Conservation (phyloP, 2,797 vertebrate species). For the Ciconia nigra region DNA sequence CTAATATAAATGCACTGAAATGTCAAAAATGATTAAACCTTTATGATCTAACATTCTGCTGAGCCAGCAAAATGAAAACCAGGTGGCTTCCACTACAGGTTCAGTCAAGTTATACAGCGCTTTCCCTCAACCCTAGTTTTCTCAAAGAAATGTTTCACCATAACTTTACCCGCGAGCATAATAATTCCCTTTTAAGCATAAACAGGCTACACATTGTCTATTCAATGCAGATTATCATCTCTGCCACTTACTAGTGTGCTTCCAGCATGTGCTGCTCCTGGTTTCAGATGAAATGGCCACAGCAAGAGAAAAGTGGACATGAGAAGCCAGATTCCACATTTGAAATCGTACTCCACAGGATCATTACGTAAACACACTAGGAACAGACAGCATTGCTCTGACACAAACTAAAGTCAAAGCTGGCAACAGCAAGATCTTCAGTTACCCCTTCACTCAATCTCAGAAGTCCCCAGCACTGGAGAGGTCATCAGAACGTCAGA, state of each 20-base stretch:
- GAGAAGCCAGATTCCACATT: background rate
- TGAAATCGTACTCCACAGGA: background rate
- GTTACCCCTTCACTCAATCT: background rate
- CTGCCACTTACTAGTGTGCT: background rate
- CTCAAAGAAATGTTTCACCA: background rate
- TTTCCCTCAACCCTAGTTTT: background rate
- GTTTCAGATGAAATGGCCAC: background rate
- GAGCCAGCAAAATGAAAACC: constrained; percentile 46
- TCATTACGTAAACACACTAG: background rate
- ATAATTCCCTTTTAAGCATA: background rate
- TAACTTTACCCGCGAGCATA: background rate
- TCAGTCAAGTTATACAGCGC: constrained; percentile 8
- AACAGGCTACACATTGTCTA: background rate
- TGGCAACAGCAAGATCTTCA: background rate
- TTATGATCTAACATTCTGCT: constrained; percentile 22
- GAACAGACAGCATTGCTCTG: background rate
- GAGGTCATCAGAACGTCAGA: background rate
- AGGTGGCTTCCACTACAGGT: constrained; percentile 24
- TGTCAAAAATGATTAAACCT: constrained; percentile 37
- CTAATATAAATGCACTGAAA: constrained; percentile 42
- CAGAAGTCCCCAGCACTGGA: background rate
- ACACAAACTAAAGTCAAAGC: background rate
- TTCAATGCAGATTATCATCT: background rate
- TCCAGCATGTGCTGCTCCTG: background rate
- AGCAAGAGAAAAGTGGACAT: background rate